Conservation (phyloP, 2,888 invertebrate genomes). For the Athrips mouffetella region DNA sequence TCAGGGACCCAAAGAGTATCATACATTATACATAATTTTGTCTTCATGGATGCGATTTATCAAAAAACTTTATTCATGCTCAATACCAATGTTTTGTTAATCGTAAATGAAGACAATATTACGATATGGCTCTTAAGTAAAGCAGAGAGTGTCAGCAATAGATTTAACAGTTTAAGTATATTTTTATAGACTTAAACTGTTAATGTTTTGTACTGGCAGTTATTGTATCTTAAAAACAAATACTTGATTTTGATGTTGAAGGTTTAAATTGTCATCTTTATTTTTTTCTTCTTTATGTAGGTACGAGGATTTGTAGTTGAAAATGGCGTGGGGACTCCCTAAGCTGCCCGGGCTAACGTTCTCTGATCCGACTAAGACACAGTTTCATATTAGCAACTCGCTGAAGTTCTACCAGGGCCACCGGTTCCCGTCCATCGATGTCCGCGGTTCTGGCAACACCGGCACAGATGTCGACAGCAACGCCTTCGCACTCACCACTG, state of each 20-base stretch:
- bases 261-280: background rate
- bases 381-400: slow-evolving; percentile 80
- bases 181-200: background rate
- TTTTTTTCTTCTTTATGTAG: no score
- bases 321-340: slow-evolving; percentile 80
- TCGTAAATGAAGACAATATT: no score
- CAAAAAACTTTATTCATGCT: no score
- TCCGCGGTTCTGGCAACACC: slow-evolving; percentile 79
- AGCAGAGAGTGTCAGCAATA: no score
- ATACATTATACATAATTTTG: no score
- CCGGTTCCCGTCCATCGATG: slow-evolving; percentile 74
- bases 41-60: no score
- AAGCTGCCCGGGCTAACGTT: slow-evolving; percentile 84
- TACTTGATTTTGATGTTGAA: background rate
- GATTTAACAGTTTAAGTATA: background rate
- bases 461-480: slow-evolving; percentile 80
- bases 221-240: background rate
- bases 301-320: background rate
- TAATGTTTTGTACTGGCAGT: background rate
- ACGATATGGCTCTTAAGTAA: no score
- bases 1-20: no score
- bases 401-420: slow-evolving; percentile 83
- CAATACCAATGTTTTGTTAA: no score
- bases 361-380: slow-evolving; percentile 80
- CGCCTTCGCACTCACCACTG: slow-evolving; percentile 72